A percentile compares a stretch with the other conserved stretches of the same genome.
phyloP scores from a whole-genome alignment of 1,140 invertebrate genomes.

The Stegodyphus dumicola region DNA sequence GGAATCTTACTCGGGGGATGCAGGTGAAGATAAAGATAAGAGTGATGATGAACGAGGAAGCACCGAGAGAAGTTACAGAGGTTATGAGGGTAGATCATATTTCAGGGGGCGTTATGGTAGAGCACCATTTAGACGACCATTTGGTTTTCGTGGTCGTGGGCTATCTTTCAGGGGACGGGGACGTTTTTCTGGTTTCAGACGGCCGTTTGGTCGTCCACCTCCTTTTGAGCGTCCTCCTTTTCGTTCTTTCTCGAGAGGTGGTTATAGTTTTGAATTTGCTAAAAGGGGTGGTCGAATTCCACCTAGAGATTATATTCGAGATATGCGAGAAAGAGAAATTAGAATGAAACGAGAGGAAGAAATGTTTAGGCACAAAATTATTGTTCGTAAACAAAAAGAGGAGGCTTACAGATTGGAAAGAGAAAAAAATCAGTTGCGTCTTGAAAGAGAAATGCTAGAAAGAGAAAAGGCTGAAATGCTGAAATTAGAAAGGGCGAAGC shows the following conservation, averaged over 20 bases:
- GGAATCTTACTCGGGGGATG: background rate
- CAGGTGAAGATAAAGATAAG: background rate
- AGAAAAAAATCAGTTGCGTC: constrained; percentile 42
- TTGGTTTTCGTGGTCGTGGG: constrained; percentile 12
- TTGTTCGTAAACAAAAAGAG: constrained; percentile 48
- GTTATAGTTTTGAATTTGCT: background rate
- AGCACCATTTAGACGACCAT: background rate
- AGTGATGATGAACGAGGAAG: constrained; percentile 14
- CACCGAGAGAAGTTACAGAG: constrained; percentile 15
- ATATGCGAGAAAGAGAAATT: constrained; percentile 1
- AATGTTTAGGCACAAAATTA: constrained; percentile 27
- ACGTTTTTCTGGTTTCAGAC: constrained; percentile 6
- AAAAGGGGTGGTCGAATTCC: constrained; percentile 9
- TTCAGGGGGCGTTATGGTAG: background rate
- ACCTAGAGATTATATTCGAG: constrained; percentile 3
- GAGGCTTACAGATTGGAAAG: constrained; percentile 58
- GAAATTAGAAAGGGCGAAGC: constrained; percentile 45
- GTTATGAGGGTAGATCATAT: constrained; percentile 20
- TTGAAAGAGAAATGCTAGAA: constrained; percentile 50
- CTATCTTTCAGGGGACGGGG: constrained; percentile 4
- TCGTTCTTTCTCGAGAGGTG: background rate
- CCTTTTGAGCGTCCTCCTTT: constrained; percentile 9
- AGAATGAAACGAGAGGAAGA: constrained; percentile 22
- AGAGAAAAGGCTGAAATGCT: constrained; percentile 55
- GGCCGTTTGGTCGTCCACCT: constrained; percentile 21